A percentile compares a stretch with the other conserved stretches of the same genome.
phyloP scores from a whole-genome alignment of 1,140 invertebrate genomes.

The Penaeus japonicus region DNA sequence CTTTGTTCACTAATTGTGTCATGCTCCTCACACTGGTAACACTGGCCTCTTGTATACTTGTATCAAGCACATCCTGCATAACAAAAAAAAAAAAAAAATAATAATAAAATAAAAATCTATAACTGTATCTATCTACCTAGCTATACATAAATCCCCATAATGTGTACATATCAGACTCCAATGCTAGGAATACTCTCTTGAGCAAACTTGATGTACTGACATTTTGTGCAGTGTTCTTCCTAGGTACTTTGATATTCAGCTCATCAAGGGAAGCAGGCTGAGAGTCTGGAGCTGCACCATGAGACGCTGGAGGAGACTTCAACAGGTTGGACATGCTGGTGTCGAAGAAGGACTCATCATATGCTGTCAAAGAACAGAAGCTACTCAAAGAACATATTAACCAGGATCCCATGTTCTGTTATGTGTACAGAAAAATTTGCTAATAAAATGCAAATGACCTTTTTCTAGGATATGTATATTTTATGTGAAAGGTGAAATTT shows the following conservation, averaged over 20 bases:
- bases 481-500: too few species aligned
- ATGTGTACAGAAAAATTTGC: too few species aligned
- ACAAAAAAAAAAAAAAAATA: background rate
- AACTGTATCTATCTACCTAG: too few species aligned
- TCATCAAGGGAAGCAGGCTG: conserved; percentile 25
- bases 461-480: too few species aligned
- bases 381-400: background rate
- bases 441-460: too few species aligned
- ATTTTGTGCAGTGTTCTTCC: background rate
- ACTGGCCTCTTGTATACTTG: background rate
- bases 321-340: conserved; percentile 40
- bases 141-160: too few species aligned
- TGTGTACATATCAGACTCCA: too few species aligned
- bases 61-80: background rate
- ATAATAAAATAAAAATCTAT: background rate
- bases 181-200: background rate
- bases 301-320: conserved; percentile 9
- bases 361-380: background rate
- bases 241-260: background rate
- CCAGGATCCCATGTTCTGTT: too few species aligned
- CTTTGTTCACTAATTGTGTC: conserved; percentile 23
- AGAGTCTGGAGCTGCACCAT: background rate
- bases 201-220: conserved; percentile 1
- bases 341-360: conserved; percentile 49
- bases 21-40: background rate